Evolutionary conservation across 2,113 vertebrate species (phyloP), one percentile per base, ranked within the genome.

Genomic region (Lethenteron camtschaticum): DNA sequence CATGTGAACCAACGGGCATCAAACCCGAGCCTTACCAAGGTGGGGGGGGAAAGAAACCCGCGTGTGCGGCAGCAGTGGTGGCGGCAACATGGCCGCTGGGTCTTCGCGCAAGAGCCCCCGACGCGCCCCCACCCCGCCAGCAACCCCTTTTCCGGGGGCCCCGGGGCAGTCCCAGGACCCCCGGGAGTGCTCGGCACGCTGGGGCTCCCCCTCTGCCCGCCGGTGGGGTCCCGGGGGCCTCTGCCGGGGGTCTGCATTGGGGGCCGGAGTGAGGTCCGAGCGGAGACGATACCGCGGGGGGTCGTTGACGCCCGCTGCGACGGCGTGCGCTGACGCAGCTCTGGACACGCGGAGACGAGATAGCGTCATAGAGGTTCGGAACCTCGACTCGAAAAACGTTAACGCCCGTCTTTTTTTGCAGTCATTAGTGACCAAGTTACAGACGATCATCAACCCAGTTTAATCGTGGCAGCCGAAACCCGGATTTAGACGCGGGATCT

Each of bases 261-360:
- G 41, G 41, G 41, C 41, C 41, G 5, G 41, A 7, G 41, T 41
- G 41, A 41, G 41, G 41, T 41, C 41, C 41, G 41, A 41, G 41
- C 41, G 41, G 41, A 41, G 41, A 41, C 41, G 41, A 41, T 41
- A 41, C 41, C 10, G 63, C 10, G 9, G 63, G 63, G 63, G 3
- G 9, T n/a, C n/a, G 63, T n/a, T n/a, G n/a, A 66, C n/a, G 10
- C 63, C 63, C 63, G 9, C 73, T 85, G 85, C 75, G 80, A 81
- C 71, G 84, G 76, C 71, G 83, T 84, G 72, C 94, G 83, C 76
- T 96, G 94, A 76, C 88, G 90, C 63, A 99, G 83, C 77, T 96
- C 92, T 96, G 75, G 79, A 56, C 79, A 69, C 58, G 59, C 58
- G 20, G 2, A 56, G 55, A 66, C 55, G 56, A 63, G 10, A 3